These are phyloP conservation scores for Ptychoptera contaminata DNA, from an alignment of 2,888 invertebrate genomes.

Conservation along the genomic window DNA sequence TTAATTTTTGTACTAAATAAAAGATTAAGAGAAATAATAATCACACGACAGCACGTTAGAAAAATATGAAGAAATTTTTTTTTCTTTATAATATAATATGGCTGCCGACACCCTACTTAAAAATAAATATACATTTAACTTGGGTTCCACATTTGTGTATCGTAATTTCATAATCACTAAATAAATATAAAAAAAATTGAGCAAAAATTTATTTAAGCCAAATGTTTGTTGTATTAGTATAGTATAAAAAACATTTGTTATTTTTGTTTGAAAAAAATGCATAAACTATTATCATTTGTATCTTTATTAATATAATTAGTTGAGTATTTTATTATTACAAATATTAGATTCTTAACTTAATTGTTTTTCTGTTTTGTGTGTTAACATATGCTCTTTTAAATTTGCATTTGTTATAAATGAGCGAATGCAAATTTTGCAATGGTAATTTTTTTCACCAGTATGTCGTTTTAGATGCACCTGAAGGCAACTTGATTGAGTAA, in stretches of 20 bases:
- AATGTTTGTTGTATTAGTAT: not conserved
- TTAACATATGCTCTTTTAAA: not conserved
- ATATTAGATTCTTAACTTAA: conserved; percentile 17
- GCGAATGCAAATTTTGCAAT: conserved; percentile 17
- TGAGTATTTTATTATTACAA: too few species aligned
- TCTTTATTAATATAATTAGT: conserved; percentile 21
- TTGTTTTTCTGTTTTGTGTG: conserved; percentile 16
- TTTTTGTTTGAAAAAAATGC: too few species aligned
- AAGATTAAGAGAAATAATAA: conserved; percentile 1
- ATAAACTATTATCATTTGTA: too few species aligned
- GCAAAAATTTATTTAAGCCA: too few species aligned
- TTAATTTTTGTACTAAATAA: too few species aligned
- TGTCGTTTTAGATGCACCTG: conserved; percentile 30
- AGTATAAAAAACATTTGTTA: not conserved
- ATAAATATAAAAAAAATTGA: too few species aligned
- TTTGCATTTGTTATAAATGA: not conserved
- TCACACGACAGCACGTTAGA: conserved; percentile 5
- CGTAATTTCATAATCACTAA: too few species aligned
- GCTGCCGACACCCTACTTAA: not conserved
- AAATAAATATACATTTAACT: too few species aligned
- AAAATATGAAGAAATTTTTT: not conserved
- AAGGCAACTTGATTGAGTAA: conserved; percentile 30
- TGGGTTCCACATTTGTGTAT: too few species aligned
- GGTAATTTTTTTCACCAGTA: conserved; percentile 18
- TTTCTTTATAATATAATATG: conserved; percentile 1